Conservation (phyloP, 2,888 invertebrate species). For the Colostygia pectinataria region DNA sequence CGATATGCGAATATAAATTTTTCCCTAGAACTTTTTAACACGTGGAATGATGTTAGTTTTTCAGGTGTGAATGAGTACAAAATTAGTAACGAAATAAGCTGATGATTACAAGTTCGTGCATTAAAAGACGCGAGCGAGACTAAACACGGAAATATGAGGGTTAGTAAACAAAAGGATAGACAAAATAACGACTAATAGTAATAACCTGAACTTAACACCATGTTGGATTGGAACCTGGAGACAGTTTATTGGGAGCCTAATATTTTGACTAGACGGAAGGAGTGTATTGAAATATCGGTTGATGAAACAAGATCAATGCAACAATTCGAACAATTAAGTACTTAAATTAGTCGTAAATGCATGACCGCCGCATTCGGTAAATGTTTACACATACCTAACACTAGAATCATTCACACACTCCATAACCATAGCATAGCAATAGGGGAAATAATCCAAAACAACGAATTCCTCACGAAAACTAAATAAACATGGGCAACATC, state of each 20-base stretch:
- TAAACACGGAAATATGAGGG: constrained; percentile 48
- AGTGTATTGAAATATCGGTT: constrained; percentile 8
- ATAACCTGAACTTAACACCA: constrained; percentile 26
- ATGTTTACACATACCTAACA: too few relatives aligned
- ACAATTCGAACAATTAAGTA: not conserved
- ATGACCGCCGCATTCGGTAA: too few relatives aligned
- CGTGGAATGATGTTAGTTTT: not conserved
- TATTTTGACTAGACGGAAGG: constrained; percentile 25
- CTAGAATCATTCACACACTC: too few relatives aligned
- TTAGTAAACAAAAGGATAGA: constrained; percentile 27
- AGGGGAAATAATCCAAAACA: too few relatives aligned
- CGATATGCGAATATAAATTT: not conserved
- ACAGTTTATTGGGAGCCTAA: constrained; percentile 8
- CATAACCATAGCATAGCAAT: too few relatives aligned
- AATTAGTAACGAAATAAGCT: too few relatives aligned
- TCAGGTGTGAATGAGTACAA: too few relatives aligned
- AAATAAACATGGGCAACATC: too few relatives aligned
- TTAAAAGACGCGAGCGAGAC: constrained; percentile 48
- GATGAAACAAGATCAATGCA: constrained; percentile 6
- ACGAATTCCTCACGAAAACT: too few relatives aligned
- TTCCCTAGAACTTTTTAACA: constrained; percentile 17
- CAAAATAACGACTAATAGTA: constrained; percentile 24
- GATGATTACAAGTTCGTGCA: not conserved
- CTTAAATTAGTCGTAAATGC: not conserved
- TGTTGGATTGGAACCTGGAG: constrained; percentile 16